A percentile compares a stretch with the other conserved stretches of the same genome.
Conservation (phyloP, 2,113 vertebrate species). For the Lagenorhynchus albirostris region DNA sequence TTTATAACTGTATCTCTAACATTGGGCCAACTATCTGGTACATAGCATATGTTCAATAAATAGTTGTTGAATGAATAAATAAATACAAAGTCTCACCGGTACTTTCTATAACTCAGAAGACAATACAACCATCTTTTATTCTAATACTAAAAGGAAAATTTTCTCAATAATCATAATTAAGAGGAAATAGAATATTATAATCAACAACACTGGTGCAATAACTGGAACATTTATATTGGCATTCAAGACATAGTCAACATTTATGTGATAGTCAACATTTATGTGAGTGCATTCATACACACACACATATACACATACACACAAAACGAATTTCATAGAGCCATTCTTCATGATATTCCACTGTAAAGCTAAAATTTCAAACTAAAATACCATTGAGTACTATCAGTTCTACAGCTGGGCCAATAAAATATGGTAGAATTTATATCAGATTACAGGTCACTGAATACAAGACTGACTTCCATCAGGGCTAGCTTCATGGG, state of each 20-base stretch:
- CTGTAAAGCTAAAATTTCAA: not conserved
- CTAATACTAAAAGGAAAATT: not conserved
- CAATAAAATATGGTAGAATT: not conserved
- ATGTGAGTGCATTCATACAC: not conserved
- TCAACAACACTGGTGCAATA: not conserved
- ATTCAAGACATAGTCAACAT: not conserved
- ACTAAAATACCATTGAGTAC: not conserved
- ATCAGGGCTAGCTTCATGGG: not conserved
- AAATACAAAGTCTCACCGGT: not conserved
- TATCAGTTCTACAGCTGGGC: not conserved
- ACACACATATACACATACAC: not conserved
- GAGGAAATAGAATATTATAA: not conserved
- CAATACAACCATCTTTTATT: not conserved
- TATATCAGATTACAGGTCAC: not conserved
- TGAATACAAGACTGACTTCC: not conserved
- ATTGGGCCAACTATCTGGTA: not conserved
- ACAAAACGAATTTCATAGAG: not conserved
- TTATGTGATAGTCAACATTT: not conserved
- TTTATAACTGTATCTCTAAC: not conserved
- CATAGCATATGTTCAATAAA: not conserved
- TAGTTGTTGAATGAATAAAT: not conserved
- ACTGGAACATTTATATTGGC: not conserved
- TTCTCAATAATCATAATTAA: not conserved
- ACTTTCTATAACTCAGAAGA: not conserved
- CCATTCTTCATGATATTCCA: not conserved